Base-by-base conservation (phyloP, 2,888 invertebrate genomes). In the Epinotia bilunana region DNA sequence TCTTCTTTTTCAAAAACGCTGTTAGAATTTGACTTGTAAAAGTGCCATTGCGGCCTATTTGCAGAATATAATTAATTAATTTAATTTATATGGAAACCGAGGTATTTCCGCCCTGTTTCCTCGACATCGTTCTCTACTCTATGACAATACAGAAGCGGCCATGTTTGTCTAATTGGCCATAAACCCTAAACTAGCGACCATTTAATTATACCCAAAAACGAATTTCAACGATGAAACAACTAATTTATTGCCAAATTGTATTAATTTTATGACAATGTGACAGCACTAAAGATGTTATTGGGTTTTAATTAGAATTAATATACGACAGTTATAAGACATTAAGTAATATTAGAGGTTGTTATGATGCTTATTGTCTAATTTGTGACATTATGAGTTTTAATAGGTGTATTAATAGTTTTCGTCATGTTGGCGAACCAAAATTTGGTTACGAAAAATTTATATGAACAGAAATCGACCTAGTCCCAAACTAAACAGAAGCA, bases 91-190 rank as follows among this genome's bases (percentile, higher is more conserved):
- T 20, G 57, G 18, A 20, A 57, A 57, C 12, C 18, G 6, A 33
- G 1, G 49, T 53, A 53, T 49, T 62, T 61, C 49, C 13, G 23
- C 18, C 69, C 20, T 39, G 33, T 65, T 53, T 23, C 39, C 39
- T 55, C 49, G 53, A 61, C 6, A 62, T n/a, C 13, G 53, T 65
- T 72, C 69, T 62, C 72, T 79, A 74, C 77, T 65, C 79, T 78
- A 43, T 77, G 63, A 9, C 55, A 33, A 62, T 77, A 80, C 81
- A 80, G 80, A 80, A 79, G 80, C 78, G 28, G 46, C 83, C 79
- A 79, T 81, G 79, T 80, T 77, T 49, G 78, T 78, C 78, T 83
- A 83, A 83, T 83, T 83, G 83, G 81, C 80, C 64, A 81, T 83
- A 81, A 83, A 82, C 61, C 72, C 78, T 78, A 76, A 80, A 77